Percentiles rank a stretch among this genome's conserved stretches.
Evolutionary conservation across 2,888 invertebrate genomes (phyloP).

Genomic region (Trypoxylon attenuatum): DNA sequence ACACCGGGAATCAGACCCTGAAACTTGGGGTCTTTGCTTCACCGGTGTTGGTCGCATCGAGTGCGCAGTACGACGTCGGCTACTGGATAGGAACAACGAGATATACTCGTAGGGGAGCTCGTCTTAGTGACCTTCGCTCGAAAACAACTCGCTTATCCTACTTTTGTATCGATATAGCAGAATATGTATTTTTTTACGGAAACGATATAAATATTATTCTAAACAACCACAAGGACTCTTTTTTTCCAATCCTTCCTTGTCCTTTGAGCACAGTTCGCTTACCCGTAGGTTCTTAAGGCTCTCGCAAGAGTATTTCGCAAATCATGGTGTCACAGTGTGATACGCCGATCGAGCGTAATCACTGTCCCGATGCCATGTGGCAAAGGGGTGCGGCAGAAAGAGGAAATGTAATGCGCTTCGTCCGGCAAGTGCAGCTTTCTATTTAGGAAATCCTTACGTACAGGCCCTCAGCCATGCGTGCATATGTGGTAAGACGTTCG

Average conservation of each 20-base stretch:
- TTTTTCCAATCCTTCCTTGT: no score
- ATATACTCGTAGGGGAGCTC: conserved; percentile 11
- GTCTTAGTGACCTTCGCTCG: conserved; percentile 38
- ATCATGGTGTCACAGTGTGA: neutral
- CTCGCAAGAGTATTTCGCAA: conserved; percentile 10
- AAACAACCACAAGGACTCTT: no score
- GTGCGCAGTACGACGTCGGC: conserved; percentile 27
- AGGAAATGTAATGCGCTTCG: neutral
- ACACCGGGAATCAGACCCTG: conserved; percentile 13
- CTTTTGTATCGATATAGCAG: conserved; percentile 74
- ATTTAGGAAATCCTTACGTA: conserved; percentile 13
- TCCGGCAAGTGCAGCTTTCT: conserved; percentile 12
- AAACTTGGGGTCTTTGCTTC: no score
- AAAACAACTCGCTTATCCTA: conserved; percentile 76
- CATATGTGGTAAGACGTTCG: neutral
- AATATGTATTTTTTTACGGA: conserved; percentile 68
- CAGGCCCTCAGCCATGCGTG: conserved; percentile 5
- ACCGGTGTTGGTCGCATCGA: conserved; percentile 26
- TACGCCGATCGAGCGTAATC: neutral
- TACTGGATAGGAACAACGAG: conserved; percentile 21
- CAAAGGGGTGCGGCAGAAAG: neutral
- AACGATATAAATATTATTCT: conserved; percentile 51
- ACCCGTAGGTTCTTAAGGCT: no score
- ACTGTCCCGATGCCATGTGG: neutral
- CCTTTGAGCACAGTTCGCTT: no score